Percentiles rank a stretch among this genome's conserved stretches.
These are phyloP conservation scores for Rafetus swinhoei DNA, from an alignment of 2,113 vertebrate genomes.

Conservation along the genomic window DNA sequence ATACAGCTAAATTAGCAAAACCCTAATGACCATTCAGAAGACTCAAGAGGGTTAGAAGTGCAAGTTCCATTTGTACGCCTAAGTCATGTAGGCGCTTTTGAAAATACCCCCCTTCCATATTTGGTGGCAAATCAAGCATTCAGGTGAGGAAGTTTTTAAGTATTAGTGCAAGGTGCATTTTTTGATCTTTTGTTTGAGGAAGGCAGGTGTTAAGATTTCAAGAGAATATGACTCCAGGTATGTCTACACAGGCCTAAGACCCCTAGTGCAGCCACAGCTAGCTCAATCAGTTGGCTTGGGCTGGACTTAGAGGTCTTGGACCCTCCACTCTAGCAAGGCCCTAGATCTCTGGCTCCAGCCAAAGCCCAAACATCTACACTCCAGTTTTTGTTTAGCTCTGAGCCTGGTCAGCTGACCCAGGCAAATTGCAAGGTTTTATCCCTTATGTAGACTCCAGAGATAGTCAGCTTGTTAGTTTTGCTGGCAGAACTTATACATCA, in stretches of 20 bases:
- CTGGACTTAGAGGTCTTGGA: neutral
- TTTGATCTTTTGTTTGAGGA: neutral
- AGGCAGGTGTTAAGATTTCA: neutral
- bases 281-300: neutral
- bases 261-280: too few species aligned
- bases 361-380: neutral
- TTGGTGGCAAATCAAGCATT: neutral
- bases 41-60: neutral
- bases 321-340: too few species aligned
- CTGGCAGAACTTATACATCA: neutral
- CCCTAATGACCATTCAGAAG: neutral
- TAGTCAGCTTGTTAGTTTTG: neutral
- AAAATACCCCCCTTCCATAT: neutral
- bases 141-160: neutral
- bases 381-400: neutral
- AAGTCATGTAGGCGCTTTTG: neutral
- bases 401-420: neutral
- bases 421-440: neutral
- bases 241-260: neutral
- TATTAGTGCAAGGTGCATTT: neutral
- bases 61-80: neutral
- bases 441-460: neutral
- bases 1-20: neutral
- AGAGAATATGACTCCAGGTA: neutral
- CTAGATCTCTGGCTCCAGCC: too few species aligned